Evolutionary conservation across 2,888 invertebrate species (phyloP).

Genomic region (Sipha maydis): DNA sequence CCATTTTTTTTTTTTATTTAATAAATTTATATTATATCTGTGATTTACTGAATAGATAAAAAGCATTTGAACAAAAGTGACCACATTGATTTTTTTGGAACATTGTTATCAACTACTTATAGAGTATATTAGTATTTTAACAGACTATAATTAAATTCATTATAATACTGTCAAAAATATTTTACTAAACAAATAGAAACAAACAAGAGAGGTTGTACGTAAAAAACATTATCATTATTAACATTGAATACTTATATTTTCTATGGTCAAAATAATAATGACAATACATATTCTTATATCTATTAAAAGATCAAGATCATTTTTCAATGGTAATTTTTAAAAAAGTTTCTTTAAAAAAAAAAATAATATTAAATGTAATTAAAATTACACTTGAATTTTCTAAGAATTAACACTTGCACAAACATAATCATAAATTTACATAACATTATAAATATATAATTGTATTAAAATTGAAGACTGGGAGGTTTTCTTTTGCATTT

Average conservation of each 20-base stretch:
- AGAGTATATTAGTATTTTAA: conserved; percentile 18
- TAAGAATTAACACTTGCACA: conserved; percentile 59
- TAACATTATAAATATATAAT: conserved; percentile 58
- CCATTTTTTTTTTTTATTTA: background rate
- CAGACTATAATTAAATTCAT: background rate
- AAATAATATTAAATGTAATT: conserved; percentile 45
- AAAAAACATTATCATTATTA: conserved; percentile 44
- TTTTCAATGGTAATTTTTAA: conserved; percentile 54
- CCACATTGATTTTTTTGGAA: background rate
- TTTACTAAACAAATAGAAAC: background rate
- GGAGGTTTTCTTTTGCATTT: conserved; percentile 40
- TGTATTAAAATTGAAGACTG: conserved; percentile 55
- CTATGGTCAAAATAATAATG: conserved; percentile 52
- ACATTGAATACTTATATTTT: conserved; percentile 58
- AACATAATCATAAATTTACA: conserved; percentile 58
- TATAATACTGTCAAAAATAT: conserved; percentile 31
- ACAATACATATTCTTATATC: conserved; percentile 53
- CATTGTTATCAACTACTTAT: background rate
- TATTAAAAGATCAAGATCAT: conserved; percentile 60
- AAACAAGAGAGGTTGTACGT: background rate
- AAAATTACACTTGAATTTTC: conserved; percentile 48
- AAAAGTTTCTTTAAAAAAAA: conserved; percentile 42
- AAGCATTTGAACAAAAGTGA: background rate
- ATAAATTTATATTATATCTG: background rate
- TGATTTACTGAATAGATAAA: background rate